Evolutionary conservation across 1,140 invertebrate genomes (phyloP), one percentile per base, ranked within the genome.

Genomic region (Zaprionus capensis): DNA sequence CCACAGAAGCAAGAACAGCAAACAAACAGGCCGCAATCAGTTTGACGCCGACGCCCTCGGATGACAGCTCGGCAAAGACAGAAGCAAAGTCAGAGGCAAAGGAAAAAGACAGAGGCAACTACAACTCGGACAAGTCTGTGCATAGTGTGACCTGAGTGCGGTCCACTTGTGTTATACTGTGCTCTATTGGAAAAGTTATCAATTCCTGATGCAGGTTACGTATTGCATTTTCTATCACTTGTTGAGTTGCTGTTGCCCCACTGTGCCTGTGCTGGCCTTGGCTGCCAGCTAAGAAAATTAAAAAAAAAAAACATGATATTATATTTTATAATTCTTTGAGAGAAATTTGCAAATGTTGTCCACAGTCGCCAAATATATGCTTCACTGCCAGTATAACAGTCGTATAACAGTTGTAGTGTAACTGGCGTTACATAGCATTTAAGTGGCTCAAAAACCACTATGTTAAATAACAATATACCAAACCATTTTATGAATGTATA

Each of bases 1-100:
- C 20, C 11, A 38, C 17, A 38, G 51, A 36, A 9, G 14, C 46
- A 15, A 36, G 62, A 71, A 58, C 66, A 55, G n/a, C 57, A 67
- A 75, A 61, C 65, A 57, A 76, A 63, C 22, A 65, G 22, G n/a
- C 56, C 20, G 12, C 41, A 49, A 34, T 28, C 46, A 53, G 24
- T 28, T 56, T n/a, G 51, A 53, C 51, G 51, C 41, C 41, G 6
- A 46, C n/a, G 41, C 41, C 36, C n/a, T 9, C n/a, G 41, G 41
- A 46, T 46, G 41, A 46, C 20, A 51, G 46, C 20, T 49, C 1
- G 20, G 11, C 46, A 49, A 49, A 49, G 17, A 2, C 41, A 44
- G 15, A 17, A 17, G 41, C 41, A 17, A 7, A 17, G 6, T n/a
- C n/a, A 41, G 2, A 46, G 41, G n/a, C 41, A 17, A 7, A 31